Percentiles rank a stretch among this genome's conserved stretches.
phyloP scores from a whole-genome alignment of 1,140 invertebrate species.

The Cotesia vestalis region DNA sequence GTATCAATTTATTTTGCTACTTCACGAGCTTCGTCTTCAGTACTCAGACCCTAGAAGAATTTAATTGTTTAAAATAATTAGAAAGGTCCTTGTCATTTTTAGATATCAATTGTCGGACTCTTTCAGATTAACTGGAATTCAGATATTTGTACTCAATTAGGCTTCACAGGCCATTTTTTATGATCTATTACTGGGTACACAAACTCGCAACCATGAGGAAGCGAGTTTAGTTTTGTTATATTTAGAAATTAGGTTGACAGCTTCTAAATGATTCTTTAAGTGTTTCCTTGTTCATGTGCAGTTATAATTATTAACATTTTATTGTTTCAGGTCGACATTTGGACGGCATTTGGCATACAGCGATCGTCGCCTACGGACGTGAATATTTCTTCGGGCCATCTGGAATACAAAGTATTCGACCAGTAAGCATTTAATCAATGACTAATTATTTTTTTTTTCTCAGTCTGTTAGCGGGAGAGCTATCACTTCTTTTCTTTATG shows the following conservation, averaged over 20 bases:
- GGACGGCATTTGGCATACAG: constrained; percentile 89
- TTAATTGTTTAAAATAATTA: neutral
- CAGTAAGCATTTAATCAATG: constrained; percentile 71
- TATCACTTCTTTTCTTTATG: neutral
- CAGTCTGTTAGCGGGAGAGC: neutral
- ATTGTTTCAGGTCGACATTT: constrained; percentile 75
- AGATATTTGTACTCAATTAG: constrained; percentile 4
- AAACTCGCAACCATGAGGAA: neutral
- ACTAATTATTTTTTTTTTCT: constrained; percentile 7
- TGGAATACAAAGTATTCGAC: constrained; percentile 81
- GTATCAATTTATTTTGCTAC: neutral
- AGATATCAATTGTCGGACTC: neutral
- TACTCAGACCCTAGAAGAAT: neutral
- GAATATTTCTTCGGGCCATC: constrained; percentile 88
- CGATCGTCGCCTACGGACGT: constrained; percentile 82
- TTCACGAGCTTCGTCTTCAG: neutral
- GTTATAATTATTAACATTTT: constrained; percentile 4
- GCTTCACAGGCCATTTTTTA: neutral
- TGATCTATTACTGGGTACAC: neutral
- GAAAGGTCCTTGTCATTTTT: neutral
- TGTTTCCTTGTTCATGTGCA: constrained; percentile 3
- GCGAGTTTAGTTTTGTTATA: constrained; percentile 29
- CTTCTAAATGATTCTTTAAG: neutral
- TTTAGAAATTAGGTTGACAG: constrained; percentile 36
- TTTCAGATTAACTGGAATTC: neutral